Conservation (phyloP, 30 jellyfish, hydroid and myxozoan species). For the Aurelia sp. region DNA sequence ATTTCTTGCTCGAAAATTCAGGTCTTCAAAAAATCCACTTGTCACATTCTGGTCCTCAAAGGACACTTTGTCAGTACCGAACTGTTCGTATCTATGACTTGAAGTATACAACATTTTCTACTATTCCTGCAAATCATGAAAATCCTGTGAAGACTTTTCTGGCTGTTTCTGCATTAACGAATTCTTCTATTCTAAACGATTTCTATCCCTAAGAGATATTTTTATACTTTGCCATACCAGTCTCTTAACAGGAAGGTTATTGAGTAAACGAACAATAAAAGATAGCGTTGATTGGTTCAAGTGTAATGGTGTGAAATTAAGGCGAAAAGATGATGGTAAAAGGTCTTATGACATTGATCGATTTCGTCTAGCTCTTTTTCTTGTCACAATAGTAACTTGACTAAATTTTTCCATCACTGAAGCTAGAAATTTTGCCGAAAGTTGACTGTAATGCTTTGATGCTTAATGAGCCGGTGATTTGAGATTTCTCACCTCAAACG, state of each 20-base stretch:
- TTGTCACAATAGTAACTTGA: slow-evolving; percentile 20
- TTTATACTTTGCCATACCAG: not conserved
- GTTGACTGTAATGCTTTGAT: no score
- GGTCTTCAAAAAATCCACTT: no score
- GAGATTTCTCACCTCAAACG: not conserved
- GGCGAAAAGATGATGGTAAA: slow-evolving; percentile 21
- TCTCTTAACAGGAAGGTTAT: slow-evolving; percentile 32
- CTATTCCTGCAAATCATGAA: no score
- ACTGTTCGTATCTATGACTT: no score
- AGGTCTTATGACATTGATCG: slow-evolving; percentile 62
- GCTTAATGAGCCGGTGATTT: slow-evolving; percentile 20
- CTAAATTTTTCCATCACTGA: slow-evolving; percentile 38
- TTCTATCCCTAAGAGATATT: no score
- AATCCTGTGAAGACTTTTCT: no score
- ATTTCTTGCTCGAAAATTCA: no score
- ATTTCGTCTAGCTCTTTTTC: slow-evolving; percentile 32
- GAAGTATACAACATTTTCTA: no score
- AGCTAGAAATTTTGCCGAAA: slow-evolving; percentile 10
- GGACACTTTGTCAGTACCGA: no score
- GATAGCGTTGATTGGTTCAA: slow-evolving; percentile 35
- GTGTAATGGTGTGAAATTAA: slow-evolving; percentile 47
- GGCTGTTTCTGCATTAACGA: not conserved
- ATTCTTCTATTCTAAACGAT: not conserved
- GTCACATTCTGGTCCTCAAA: no score
- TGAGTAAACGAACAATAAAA: slow-evolving; percentile 13